A percentile compares a stretch with the other conserved stretches of the same genome.
Conservation (phyloP, 1,140 invertebrate species). For the Pseudomyrmex dendroicus region DNA sequence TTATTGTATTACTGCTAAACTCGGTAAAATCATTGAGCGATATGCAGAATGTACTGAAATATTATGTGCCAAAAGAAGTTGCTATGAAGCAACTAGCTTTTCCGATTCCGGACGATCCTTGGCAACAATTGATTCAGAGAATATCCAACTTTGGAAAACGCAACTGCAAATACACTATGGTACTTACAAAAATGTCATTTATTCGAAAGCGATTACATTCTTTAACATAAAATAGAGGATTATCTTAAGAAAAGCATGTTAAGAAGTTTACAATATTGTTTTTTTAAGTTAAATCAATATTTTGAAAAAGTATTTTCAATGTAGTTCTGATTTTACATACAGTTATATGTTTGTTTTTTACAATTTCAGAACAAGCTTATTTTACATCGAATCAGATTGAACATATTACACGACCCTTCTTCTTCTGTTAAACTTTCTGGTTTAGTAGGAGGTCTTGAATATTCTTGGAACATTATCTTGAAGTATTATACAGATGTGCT, state of each 20-base stretch:
- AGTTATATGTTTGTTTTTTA: conserved; percentile 32
- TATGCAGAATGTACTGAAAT: conserved; percentile 65
- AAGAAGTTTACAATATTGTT: no score
- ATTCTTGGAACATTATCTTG: conserved; percentile 70
- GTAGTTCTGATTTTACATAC: background rate
- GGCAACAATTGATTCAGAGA: conserved; percentile 69
- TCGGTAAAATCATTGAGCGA: conserved; percentile 68
- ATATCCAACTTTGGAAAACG: conserved; percentile 64
- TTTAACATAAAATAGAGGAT: no score
- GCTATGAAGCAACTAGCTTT: conserved; percentile 43
- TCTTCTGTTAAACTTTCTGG: conserved; percentile 51
- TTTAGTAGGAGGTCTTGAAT: conserved; percentile 65
- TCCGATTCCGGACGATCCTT: conserved; percentile 64
- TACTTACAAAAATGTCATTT: conserved; percentile 58
- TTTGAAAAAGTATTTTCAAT: conserved; percentile 11
- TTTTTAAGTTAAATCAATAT: background rate
- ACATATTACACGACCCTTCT: conserved; percentile 23
- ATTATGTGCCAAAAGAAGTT: conserved; percentile 64
- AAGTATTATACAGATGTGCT: conserved; percentile 64
- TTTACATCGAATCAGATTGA: conserved; percentile 64
- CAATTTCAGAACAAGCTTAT: conserved; percentile 77
- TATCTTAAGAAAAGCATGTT: no score
- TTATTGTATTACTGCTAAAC: conserved; percentile 64
- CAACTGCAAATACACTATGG: conserved; percentile 68
- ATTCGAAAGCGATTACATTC: no score